Conservation (phyloP, 2,888 invertebrate genomes). For the Byasa hedistus region DNA sequence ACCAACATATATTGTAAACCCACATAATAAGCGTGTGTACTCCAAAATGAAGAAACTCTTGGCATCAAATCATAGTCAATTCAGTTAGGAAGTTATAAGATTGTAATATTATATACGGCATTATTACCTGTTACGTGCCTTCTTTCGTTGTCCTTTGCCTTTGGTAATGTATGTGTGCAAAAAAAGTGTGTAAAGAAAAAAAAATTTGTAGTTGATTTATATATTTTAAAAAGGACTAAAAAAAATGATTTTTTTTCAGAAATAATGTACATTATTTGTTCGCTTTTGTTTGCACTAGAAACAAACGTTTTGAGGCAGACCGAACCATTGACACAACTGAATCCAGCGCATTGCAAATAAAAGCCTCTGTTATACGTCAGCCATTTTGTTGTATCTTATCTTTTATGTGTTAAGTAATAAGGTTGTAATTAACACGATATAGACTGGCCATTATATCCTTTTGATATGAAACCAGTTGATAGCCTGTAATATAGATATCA, state of each 20-base stretch:
- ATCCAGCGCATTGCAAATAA: constrained; percentile 48
- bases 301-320: constrained; percentile 29
- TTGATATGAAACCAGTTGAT: constrained; percentile 22
- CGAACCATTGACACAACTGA: constrained; percentile 73
- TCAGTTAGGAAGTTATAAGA: too few species aligned
- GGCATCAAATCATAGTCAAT: too few species aligned
- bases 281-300: constrained; percentile 29
- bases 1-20: too few species aligned
- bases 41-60: too few species aligned
- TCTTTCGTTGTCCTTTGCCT: too few species aligned
- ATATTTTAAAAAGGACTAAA: background rate
- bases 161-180: too few species aligned
- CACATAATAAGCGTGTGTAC: too few species aligned
- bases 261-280: constrained; percentile 34
- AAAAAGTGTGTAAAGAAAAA: too few species aligned
- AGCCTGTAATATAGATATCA: constrained; percentile 64
- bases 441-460: constrained; percentile 29
- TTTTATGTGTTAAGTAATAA: constrained; percentile 40
- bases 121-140: too few species aligned
- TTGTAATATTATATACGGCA: too few species aligned
- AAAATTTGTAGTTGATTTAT: too few species aligned
- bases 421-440: constrained; percentile 45
- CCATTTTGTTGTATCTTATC: constrained; percentile 36
- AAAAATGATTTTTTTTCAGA: constrained; percentile 33
- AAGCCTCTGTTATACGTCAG: constrained; percentile 36